phyloP scores from a whole-genome alignment of 2,888 invertebrate species.

The Campoplex nolae region DNA sequence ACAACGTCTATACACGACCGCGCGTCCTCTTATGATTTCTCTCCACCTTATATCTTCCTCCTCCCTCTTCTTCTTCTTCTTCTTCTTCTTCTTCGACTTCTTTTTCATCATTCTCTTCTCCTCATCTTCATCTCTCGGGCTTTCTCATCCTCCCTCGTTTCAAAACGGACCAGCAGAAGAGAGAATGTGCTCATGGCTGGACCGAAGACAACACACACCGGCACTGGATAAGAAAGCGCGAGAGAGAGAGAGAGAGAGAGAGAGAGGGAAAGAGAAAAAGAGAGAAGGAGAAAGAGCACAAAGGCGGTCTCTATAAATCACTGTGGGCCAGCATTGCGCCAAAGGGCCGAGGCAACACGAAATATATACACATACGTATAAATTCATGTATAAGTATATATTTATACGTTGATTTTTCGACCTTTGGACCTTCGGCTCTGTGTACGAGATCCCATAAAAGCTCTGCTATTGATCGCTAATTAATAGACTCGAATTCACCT shows the following conservation, averaged over 20 bases:
- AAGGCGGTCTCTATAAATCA: slow-evolving; percentile 75
- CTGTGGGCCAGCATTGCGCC: slow-evolving; percentile 66
- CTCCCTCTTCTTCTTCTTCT: slow-evolving; percentile 6
- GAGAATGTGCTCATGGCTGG: slow-evolving; percentile 61
- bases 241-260: slow-evolving; percentile 1
- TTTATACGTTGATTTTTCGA: slow-evolving; percentile 65
- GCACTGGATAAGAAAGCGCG: slow-evolving; percentile 11
- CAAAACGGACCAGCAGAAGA: slow-evolving; percentile 46
- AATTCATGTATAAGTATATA: slow-evolving; percentile 12
- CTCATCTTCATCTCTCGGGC: slow-evolving; percentile 50
- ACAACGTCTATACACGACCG: slow-evolving; percentile 19
- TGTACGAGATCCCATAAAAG: background rate
- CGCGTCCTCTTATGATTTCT: slow-evolving; percentile 51
- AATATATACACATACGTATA: slow-evolving; percentile 37
- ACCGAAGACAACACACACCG: slow-evolving; percentile 58
- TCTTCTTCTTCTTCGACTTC: background rate
- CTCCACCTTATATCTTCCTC: slow-evolving; percentile 30
- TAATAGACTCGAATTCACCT: background rate
- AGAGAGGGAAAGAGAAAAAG: slow-evolving; percentile 23
- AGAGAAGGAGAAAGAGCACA: slow-evolving; percentile 64
- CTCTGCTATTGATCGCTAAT: slow-evolving; percentile 9
- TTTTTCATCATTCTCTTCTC: slow-evolving; percentile 37
- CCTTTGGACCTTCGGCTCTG: slow-evolving; percentile 41
- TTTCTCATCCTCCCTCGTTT: slow-evolving; percentile 63
- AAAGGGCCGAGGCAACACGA: slow-evolving; percentile 59